Percentiles rank a stretch among this genome's conserved stretches.
Conservation (phyloP, 2,888 invertebrate genomes). For the Byasa hedistus region DNA sequence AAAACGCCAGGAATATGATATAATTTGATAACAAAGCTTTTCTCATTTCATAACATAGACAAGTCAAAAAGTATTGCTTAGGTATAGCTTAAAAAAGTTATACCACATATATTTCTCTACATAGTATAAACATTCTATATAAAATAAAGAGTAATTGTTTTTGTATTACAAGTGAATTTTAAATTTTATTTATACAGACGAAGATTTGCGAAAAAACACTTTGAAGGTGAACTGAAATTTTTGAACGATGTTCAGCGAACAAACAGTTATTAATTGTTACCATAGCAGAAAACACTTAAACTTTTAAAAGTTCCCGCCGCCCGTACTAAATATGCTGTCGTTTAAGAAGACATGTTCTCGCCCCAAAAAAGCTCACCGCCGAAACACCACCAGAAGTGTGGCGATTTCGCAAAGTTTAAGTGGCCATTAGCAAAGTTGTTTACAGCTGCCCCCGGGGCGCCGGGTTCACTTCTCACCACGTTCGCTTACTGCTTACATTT, state of each 20-base stretch:
- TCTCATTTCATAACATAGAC: no score
- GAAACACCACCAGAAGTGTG: constrained; percentile 42
- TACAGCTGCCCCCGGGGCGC: constrained; percentile 58
- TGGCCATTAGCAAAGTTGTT: constrained; percentile 69
- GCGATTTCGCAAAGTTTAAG: constrained; percentile 63
- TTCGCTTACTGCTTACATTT: constrained; percentile 27
- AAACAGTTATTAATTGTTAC: neutral
- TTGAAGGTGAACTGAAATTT: neutral
- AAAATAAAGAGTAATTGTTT: no score
- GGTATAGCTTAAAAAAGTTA: no score
- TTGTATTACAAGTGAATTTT: no score
- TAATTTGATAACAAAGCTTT: no score
- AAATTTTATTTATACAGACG: no score
- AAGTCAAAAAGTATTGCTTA: no score
- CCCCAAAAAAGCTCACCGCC: constrained; percentile 25
- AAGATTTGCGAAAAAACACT: neutral
- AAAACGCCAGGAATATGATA: no score
- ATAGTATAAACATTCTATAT: no score
- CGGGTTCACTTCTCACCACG: constrained; percentile 39
- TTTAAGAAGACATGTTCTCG: constrained; percentile 27
- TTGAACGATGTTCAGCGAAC: neutral
- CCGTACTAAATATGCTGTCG: constrained; percentile 23
- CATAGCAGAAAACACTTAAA: constrained; percentile 12
- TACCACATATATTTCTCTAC: no score
- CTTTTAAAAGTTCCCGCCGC: constrained; percentile 21